Conservation (phyloP, 92 coral and sea anemone species). For the Epizoanthus ramosus region DNA sequence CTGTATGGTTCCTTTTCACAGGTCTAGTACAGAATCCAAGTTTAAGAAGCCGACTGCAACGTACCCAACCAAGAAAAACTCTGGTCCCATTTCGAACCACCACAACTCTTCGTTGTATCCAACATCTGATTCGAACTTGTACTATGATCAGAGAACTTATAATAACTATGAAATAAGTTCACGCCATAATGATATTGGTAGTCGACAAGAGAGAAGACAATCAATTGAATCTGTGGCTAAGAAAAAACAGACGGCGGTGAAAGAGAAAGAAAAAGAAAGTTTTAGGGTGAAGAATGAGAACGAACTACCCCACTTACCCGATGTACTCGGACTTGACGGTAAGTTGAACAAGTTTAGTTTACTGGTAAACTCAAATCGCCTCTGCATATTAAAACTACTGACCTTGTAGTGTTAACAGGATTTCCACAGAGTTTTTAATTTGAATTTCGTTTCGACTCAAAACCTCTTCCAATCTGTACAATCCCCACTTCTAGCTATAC, state of each 20-base stretch:
- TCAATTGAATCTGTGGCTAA: slow-evolving; percentile 83
- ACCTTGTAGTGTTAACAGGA: too few species aligned
- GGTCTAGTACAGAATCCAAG: slow-evolving; percentile 76
- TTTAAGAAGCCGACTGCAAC: slow-evolving; percentile 79
- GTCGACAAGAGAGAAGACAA: slow-evolving; percentile 79
- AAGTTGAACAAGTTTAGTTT: neutral
- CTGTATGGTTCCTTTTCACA: slow-evolving; percentile 34
- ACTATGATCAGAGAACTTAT: slow-evolving; percentile 81
- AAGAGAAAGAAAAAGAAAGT: slow-evolving; percentile 71
- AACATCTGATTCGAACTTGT: slow-evolving; percentile 66
- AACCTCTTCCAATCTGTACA: too few species aligned
- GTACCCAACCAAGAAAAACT: slow-evolving; percentile 66
- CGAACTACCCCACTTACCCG: slow-evolving; percentile 91
- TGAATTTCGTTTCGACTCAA: too few species aligned
- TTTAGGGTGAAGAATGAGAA: slow-evolving; percentile 74
- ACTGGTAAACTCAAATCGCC: too few species aligned
- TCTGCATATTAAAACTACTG: too few species aligned
- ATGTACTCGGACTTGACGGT: slow-evolving; percentile 95
- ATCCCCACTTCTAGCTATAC: too few species aligned
- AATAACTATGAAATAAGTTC: slow-evolving; percentile 80
- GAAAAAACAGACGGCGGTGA: slow-evolving; percentile 74
- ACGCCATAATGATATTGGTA: slow-evolving; percentile 72
- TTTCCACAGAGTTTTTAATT: too few species aligned
- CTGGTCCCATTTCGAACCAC: slow-evolving; percentile 80
- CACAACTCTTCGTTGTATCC: slow-evolving; percentile 71